Percentiles rank a stretch among this genome's conserved stretches.
phyloP scores from a whole-genome alignment of 2,888 invertebrate genomes.

The Tenthredo mesomela region DNA sequence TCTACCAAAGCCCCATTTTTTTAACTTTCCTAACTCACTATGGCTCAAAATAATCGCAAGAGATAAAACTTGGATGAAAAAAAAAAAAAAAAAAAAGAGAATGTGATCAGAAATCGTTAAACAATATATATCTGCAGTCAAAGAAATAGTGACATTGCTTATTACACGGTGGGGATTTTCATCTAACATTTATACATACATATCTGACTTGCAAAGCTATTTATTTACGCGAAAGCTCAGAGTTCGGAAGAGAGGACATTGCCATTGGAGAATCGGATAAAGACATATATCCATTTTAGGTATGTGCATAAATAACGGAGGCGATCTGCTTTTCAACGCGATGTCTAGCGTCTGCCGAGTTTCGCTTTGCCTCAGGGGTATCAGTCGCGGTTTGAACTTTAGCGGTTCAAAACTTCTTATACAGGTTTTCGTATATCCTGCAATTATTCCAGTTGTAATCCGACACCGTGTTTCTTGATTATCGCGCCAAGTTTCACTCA shows the following conservation, averaged over 20 bases:
- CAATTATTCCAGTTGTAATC: constrained; percentile 27
- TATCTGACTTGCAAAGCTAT: background rate
- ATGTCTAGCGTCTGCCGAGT: constrained; percentile 36
- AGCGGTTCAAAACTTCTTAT: constrained; percentile 32
- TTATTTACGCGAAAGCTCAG: background rate
- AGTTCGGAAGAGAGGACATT: background rate
- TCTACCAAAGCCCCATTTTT: no score
- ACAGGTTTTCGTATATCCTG: background rate
- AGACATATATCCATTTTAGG: background rate
- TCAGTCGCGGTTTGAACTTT: constrained; percentile 18
- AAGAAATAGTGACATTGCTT: background rate
- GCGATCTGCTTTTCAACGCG: constrained; percentile 21
- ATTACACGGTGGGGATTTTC: no score
- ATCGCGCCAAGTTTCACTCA: constrained; percentile 35
- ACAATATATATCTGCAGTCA: background rate
- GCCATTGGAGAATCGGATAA: background rate
- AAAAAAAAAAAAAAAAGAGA: background rate
- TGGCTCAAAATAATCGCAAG: no score
- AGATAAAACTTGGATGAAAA: background rate
- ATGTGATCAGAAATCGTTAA: background rate
- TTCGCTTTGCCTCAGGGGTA: constrained; percentile 36
- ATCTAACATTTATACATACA: background rate
- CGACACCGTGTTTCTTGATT: constrained; percentile 6
- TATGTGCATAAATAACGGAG: background rate
- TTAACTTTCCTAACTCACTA: no score